phyloP scores from a whole-genome alignment of 2,888 invertebrate genomes.

The Megastigmus dorsalis region DNA sequence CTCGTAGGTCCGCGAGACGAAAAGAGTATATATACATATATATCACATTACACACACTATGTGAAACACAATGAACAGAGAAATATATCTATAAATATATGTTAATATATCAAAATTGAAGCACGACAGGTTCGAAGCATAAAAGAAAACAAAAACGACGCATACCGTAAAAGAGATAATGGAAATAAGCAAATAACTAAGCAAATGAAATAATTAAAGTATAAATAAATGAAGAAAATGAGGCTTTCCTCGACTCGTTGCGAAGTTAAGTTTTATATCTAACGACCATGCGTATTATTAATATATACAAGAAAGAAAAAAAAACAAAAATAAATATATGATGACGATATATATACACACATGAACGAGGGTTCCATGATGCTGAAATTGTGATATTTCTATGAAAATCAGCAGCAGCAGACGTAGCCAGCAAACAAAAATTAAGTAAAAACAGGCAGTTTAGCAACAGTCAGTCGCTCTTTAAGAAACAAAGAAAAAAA shows the following conservation, averaged over 20 bases:
- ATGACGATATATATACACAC: neutral
- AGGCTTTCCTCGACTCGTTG: slow-evolving; percentile 43
- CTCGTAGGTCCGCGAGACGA: neutral
- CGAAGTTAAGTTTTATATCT: slow-evolving; percentile 52
- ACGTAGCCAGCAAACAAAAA: slow-evolving; percentile 10
- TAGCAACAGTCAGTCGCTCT: slow-evolving; percentile 21
- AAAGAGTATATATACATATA: too few relatives aligned
- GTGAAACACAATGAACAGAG: too few relatives aligned
- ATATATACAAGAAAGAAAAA: slow-evolving; percentile 21
- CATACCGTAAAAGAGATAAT: too few relatives aligned
- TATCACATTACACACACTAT: neutral
- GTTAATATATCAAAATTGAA: slow-evolving; percentile 8
- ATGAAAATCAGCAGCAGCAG: slow-evolving; percentile 40
- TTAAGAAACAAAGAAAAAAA: slow-evolving; percentile 12
- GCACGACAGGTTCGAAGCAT: slow-evolving; percentile 49
- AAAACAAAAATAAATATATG: neutral
- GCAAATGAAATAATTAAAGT: slow-evolving; percentile 21
- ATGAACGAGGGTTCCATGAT: slow-evolving; percentile 33
- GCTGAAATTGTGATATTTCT: slow-evolving; percentile 55
- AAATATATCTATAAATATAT: too few relatives aligned
- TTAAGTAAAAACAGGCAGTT: neutral
- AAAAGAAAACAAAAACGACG: slow-evolving; percentile 3
- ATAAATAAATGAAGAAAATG: slow-evolving; percentile 24
- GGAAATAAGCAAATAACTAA: slow-evolving; percentile 34
- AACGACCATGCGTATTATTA: slow-evolving; percentile 45